Evolutionary conservation across 2,888 invertebrate species (phyloP).

Genomic region (Zygogramma bicolorata): DNA sequence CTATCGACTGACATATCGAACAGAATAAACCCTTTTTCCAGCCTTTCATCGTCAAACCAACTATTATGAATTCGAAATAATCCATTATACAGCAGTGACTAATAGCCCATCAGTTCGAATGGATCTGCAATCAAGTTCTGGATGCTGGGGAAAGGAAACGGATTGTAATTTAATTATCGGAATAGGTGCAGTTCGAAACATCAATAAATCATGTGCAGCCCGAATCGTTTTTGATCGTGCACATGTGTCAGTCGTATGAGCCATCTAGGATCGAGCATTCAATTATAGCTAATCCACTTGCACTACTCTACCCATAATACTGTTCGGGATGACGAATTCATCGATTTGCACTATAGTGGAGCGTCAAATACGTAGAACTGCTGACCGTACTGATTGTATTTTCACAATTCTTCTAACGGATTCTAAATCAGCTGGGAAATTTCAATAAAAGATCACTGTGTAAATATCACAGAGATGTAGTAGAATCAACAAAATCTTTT

Average conservation of each 20-base stretch:
- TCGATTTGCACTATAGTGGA: neutral
- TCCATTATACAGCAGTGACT: neutral
- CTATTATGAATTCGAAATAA: neutral
- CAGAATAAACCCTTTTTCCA: too few species aligned
- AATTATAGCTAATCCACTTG: neutral
- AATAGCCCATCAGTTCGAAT: neutral
- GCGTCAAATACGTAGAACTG: neutral
- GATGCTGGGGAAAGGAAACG: neutral
- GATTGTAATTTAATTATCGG: neutral
- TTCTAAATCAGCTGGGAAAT: too few species aligned
- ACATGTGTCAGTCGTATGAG: neutral
- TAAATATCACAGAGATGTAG: too few species aligned
- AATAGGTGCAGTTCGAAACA: neutral
- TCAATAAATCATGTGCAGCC: neutral
- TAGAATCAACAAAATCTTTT: too few species aligned
- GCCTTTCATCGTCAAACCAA: neutral
- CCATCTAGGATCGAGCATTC: neutral
- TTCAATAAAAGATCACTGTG: too few species aligned
- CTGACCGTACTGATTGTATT: too few species aligned
- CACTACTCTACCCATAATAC: neutral
- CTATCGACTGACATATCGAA: too few species aligned
- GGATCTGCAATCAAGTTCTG: neutral
- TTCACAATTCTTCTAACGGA: too few species aligned
- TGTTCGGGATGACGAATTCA: neutral
- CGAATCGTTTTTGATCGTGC: conserved; percentile 1